Percentiles rank a stretch among this genome's conserved stretches.
These are phyloP conservation scores for Syncerus caffer DNA, from an alignment of 2,797 vertebrate genomes.

Conservation along the genomic window DNA sequence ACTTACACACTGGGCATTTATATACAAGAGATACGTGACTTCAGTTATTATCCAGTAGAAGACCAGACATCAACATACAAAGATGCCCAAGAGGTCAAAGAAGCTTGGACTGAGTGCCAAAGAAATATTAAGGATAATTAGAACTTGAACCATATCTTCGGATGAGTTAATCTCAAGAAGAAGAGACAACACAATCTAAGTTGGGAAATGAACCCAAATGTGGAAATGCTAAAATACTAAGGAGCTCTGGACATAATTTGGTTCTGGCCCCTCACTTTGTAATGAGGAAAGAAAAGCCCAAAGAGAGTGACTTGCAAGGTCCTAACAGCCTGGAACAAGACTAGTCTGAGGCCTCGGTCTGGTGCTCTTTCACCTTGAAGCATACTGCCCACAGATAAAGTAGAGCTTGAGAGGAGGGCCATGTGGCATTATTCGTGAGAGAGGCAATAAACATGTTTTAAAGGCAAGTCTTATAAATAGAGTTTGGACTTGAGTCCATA, in stretches of 20 bases:
- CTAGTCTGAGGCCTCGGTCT: neutral
- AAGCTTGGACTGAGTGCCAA: neutral
- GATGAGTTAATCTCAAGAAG: neutral
- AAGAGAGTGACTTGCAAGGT: neutral
- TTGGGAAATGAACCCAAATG: neutral
- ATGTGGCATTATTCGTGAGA: neutral
- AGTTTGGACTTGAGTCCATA: neutral
- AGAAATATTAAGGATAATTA: neutral
- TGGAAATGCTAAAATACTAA: neutral
- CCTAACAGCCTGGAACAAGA: neutral
- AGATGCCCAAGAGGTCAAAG: neutral
- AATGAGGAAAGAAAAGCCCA: neutral
- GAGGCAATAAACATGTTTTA: neutral
- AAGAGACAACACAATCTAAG: neutral
- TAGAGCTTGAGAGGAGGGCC: neutral
- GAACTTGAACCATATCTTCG: neutral
- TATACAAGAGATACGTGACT: neutral
- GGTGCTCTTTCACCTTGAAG: neutral
- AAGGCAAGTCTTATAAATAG: neutral
- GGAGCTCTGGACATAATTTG: neutral
- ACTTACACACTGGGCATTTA: neutral
- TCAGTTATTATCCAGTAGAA: neutral
- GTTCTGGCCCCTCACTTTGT: neutral
- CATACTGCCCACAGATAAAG: neutral
- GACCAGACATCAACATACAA: neutral